Evolutionary conservation across 1,140 invertebrate genomes (phyloP), one percentile per base, ranked within the genome.

Genomic region (Meloidogyne hapla): DNA sequence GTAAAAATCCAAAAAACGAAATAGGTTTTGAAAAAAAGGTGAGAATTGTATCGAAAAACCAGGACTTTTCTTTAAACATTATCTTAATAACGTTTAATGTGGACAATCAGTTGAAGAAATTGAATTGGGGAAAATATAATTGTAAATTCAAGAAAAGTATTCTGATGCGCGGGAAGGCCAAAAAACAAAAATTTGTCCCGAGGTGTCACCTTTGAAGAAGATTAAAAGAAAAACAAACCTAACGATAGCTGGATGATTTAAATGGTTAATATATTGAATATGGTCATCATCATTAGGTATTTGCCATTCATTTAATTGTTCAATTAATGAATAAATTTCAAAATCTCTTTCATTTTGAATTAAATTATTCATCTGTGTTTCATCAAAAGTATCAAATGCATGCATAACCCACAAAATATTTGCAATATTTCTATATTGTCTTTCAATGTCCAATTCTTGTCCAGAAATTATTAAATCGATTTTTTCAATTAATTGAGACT

Each of bases 401-500:
- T 76, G 45, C 69, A 76, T 76, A n/a, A 56, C 75, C 28, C 26
- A 25, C 28, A 76, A 62, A 73, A 76, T 74, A 38, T 76, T 71
- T 12, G 42, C 45, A 62, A 76, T 56, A 33, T 48, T 63, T 26
- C 64, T 28, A 61, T 65, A 74, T 56, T 9, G 62, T 26, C 21
- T 69, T 63, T 10, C 21, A 38, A 28, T 18, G 66, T 42, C 48
- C n/a, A 38, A 26, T 3, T 56, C 42, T 18, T 69, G 21, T 12
- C n/a, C 68, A 65, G n/a, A 64, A 28, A 75, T 64, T 25, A 75
- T 5, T 38, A 40, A 5, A 42, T 75, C 74, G 10, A 75, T 33
- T 65, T 69, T 45, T 28, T 21, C n/a, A 38, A 38, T n/a, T 26
- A 75, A 69, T 10, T 65, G 74, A 66, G 64, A 61, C 74, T 75